Conservation (phyloP, 2,888 invertebrate genomes). For the Trachelus iudaicus region DNA sequence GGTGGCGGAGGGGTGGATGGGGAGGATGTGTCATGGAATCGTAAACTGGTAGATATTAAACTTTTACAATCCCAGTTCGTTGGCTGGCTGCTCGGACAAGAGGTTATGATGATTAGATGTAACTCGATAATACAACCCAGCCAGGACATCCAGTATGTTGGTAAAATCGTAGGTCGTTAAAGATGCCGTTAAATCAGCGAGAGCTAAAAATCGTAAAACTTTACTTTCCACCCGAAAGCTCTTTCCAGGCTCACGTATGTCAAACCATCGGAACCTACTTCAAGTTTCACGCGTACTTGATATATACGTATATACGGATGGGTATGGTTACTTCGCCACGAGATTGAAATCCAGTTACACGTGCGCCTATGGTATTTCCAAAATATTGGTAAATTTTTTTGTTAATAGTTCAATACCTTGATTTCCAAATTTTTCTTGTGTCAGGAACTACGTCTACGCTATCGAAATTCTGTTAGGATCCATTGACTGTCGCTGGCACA, state of each 20-base stretch:
- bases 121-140: constrained; percentile 59
- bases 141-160: constrained; percentile 40
- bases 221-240: constrained; percentile 12
- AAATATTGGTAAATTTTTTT: neutral
- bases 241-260: neutral
- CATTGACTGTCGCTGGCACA: neutral
- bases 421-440: neutral
- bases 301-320: neutral
- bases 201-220: constrained; percentile 58
- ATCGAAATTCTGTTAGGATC: neutral
- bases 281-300: neutral
- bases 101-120: constrained; percentile 65
- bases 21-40: constrained; percentile 53
- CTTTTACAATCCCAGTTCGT: constrained; percentile 59
- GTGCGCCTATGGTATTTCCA: neutral
- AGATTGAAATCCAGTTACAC: neutral
- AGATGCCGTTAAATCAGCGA: constrained; percentile 62
- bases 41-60: constrained; percentile 64
- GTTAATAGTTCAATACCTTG: no score
- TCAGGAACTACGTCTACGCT: neutral
- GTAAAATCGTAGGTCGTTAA: constrained; percentile 56
- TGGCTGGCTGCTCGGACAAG: constrained; percentile 51
- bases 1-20: neutral
- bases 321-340: neutral
- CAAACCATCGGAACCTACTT: neutral